A percentile compares a stretch with the other conserved stretches of the same genome.
These are phyloP conservation scores for Cichladusa arquata DNA, from an alignment of 2,113 vertebrate species.

Conservation along the genomic window DNA sequence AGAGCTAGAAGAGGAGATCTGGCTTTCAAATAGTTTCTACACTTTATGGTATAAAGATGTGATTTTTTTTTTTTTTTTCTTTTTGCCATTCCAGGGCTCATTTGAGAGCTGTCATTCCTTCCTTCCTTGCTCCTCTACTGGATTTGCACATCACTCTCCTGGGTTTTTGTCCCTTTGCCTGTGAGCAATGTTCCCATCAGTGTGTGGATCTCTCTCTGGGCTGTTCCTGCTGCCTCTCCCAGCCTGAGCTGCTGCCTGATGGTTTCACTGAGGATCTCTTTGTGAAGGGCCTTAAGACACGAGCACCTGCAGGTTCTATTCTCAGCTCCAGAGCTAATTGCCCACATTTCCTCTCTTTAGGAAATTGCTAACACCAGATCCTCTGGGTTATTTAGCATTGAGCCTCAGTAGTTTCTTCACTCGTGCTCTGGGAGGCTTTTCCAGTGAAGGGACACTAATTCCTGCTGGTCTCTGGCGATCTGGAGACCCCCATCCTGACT, in stretches of 20 bases:
- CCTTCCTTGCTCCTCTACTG: background rate
- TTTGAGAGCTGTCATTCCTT: background rate
- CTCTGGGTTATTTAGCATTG: background rate
- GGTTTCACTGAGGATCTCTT: background rate
- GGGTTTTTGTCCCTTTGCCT: background rate
- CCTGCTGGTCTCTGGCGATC: background rate
- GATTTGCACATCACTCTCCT: background rate
- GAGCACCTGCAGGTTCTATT: background rate
- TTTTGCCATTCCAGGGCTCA: background rate
- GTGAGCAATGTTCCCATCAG: rapidly evolving
- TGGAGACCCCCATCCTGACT: background rate
- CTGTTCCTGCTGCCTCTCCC: background rate
- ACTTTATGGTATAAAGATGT: background rate
- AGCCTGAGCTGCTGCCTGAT: background rate
- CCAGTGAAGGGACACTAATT: background rate
- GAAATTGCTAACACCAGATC: background rate
- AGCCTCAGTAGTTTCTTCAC: background rate
- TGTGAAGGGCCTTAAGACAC: background rate
- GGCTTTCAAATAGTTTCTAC: background rate
- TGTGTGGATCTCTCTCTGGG: background rate
- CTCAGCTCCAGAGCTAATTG: background rate
- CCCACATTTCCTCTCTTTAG: background rate
- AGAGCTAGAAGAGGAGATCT: background rate
- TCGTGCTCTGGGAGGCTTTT: background rate
- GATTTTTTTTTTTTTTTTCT: background rate